Evolutionary conservation across 2,888 invertebrate genomes (phyloP).

Genomic region (Perithous albicinctus): DNA sequence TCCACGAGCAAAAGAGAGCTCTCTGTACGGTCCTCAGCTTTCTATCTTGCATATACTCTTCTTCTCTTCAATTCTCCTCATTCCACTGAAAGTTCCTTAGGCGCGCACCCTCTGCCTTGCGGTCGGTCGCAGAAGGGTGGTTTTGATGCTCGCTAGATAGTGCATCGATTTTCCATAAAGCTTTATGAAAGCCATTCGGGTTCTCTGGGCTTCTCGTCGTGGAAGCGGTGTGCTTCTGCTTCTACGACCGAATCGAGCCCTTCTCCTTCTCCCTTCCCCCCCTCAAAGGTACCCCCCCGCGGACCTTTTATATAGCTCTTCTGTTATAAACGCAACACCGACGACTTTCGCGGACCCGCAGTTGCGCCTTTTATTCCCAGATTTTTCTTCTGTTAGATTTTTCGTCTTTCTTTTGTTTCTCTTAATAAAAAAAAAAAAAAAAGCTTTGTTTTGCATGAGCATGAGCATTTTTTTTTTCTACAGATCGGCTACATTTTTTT

Average conservation of each 20-base stretch:
- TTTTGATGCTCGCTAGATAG: constrained; percentile 76
- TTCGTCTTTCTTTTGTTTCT: constrained; percentile 22
- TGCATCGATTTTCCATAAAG: constrained; percentile 79
- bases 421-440: no score
- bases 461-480: no score
- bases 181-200: constrained; percentile 73
- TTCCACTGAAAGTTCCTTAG: constrained; percentile 47
- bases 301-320: constrained; percentile 14
- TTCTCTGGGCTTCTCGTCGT: constrained; percentile 62
- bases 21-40: constrained; percentile 52
- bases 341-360: constrained; percentile 11
- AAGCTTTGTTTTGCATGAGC: no score
- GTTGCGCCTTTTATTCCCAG: constrained; percentile 13
- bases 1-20: constrained; percentile 40
- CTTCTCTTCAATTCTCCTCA: constrained; percentile 16
- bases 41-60: constrained; percentile 26
- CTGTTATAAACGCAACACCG: constrained; percentile 2
- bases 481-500: no score
- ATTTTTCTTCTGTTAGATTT: constrained; percentile 14
- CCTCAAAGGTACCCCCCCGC: constrained; percentile 20
- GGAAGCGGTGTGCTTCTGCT: background rate
- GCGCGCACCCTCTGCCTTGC: constrained; percentile 21
- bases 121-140: constrained; percentile 51
- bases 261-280: no score
- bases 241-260: constrained; percentile 6